Conservation (phyloP, 35 echinoderm and acorn worm species). For the Apostichopus parvimensis region DNA sequence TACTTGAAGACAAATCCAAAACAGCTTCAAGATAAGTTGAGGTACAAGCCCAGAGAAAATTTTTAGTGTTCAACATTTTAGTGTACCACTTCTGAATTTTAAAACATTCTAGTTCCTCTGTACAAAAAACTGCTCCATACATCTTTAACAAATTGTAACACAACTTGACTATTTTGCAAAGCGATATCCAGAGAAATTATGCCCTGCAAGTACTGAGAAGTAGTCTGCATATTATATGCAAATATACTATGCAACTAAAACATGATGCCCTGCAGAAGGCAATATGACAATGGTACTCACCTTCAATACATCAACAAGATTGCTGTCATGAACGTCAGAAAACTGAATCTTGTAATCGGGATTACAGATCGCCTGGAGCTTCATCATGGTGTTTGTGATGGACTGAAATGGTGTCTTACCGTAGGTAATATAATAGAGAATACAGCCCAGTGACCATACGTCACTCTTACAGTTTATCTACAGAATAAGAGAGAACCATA, state of each 20-base stretch:
- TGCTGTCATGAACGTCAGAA: constrained; percentile 59
- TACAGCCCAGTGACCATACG: constrained; percentile 92
- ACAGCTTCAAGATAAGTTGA: too few species aligned
- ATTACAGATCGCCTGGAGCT: constrained; percentile 92
- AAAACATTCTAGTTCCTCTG: too few species aligned
- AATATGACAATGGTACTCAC: neutral
- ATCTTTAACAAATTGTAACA: too few species aligned
- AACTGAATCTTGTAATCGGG: constrained; percentile 72
- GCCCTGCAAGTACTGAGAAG: neutral
- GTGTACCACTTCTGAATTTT: too few species aligned
- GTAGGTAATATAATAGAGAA: constrained; percentile 93
- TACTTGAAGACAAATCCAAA: too few species aligned
- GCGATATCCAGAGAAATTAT: neutral
- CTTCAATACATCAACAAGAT: constrained; percentile 69
- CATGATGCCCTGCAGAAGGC: neutral
- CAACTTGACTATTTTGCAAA: too few species aligned
- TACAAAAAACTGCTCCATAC: too few species aligned
- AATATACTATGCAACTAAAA: neutral
- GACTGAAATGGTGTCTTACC: constrained; percentile 92
- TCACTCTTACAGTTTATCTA: constrained; percentile 98
- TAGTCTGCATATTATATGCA: neutral
- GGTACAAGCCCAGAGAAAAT: too few species aligned
- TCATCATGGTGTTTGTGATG: constrained; percentile 73
- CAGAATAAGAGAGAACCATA: neutral
- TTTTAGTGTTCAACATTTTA: too few species aligned